Evolutionary conservation across 30 jellyfish, hydroid and myxozoan genomes (phyloP), one percentile per base, ranked within the genome.

Genomic region (Hydractinia echinata): DNA sequence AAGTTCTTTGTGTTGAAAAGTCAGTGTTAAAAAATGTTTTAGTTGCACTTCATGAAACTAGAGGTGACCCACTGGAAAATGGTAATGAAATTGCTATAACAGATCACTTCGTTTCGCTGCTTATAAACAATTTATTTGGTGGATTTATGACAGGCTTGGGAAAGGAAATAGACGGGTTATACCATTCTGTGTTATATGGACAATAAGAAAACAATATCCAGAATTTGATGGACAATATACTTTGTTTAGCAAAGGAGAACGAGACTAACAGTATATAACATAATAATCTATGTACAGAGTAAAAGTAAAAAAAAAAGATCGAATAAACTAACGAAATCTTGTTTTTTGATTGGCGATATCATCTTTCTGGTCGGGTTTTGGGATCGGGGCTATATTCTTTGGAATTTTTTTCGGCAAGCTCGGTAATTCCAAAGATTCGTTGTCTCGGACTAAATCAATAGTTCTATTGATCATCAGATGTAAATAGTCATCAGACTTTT

Each of bases 21-120:
- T 6, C 74, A 64, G 74, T 64, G 19, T 64, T 64, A 64, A 8
- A 64, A 64, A 64, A 64, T 6, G 74, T 64, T 64, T 64, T 64
- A 51, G 74, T 64, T 4, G 74, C 51, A 1, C 39, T 64, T n/a
- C 74, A 13, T 64, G 74, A n/a, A n/a, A 8, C 16, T 51, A 64
- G 74, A 13, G 74, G 74, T n/a, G 16, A 64, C 74, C 74, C 19
- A n/a, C 6, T 64, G 19, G 6, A 64, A 6, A 30, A 30, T 30
- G 44, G n/a, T n/a, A 62, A 62, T 39, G 30, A 62, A 5, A 62
- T 62, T 10, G 30, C 10, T n/a, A n/a, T 5, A 62, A 62, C 73
- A 5, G 10, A 5, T 62, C 74, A 1, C 4, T n/a, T 6, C 16
- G 73, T 15, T 62, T 15, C 10, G 73, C 73, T 62, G 73, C 10